Base-by-base conservation (phyloP, 2,113 vertebrate species). In the Apistogramma diplotaenia region DNA sequence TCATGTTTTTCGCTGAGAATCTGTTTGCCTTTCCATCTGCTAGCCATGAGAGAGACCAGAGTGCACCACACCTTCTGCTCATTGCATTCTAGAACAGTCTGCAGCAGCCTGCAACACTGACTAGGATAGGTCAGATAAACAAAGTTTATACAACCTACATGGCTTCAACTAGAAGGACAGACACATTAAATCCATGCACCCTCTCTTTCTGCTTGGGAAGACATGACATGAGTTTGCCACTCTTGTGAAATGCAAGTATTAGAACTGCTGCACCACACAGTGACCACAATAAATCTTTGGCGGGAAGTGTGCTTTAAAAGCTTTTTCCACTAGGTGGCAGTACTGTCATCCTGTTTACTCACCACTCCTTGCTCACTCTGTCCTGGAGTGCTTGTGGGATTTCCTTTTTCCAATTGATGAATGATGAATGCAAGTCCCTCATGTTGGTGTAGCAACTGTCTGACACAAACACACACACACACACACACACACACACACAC, bases 321-420 rank as follows among this genome's bases (percentile, higher is more conserved):
- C 73, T 10, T 81, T 65, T 3, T 46, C 11, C 91, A 90, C 87
- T 78, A 87, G 91, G 65, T 86, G 91, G 91, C 91, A 90, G 84
- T 87, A 73, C 53, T 82, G 87, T 35, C 76, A 54, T 87, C 23
- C 21, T 18, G 12, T 79, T 85, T 23, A 3, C 13, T 19, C 55
- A 6, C 19, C 3, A 3, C 55, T 60, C 12, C 8, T 33, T 0
- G 10, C 35, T 43, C 29, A 10, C n/a, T 25, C 16, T 58, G 49
- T 3, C 40, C 21, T 46, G 8, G 18, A 29, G 33, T 13, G 37
- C 27, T 70, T 31, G 23, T 15, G 61, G 58, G n/a, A 74, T 67
- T 76, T 74, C 13, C 18, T 59, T 33, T 19, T 65, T 65, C 16
- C n/a, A 35, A 4, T 33, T 33, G 13, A 2, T 60, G 31, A 83